Evolutionary conservation across 2,113 vertebrate genomes (phyloP).

Genomic region (Falco punctatus): DNA sequence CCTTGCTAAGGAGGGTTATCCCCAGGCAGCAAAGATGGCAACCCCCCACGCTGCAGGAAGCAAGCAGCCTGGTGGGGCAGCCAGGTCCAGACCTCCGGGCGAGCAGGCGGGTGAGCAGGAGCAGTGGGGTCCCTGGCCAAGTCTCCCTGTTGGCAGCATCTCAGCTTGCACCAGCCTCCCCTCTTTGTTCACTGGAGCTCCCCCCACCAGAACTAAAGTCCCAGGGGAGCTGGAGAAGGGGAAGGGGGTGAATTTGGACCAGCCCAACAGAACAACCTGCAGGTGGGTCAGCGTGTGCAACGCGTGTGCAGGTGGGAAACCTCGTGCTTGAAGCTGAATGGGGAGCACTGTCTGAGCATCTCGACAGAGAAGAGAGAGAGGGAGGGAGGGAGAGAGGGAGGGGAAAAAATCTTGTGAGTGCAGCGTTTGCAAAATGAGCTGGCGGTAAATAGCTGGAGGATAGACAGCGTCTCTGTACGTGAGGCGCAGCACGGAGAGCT

Average conservation of each 20-base stretch:
- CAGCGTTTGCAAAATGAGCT: conserved; percentile 70
- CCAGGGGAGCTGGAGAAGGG: background rate
- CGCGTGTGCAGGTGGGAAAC: background rate
- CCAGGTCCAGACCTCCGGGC: rapidly evolving
- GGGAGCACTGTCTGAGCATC: conserved; percentile 44
- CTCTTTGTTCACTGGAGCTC: conserved; percentile 13
- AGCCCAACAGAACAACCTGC: background rate
- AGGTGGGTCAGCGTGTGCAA: rapidly evolving
- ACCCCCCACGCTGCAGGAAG: background rate
- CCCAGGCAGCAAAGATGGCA: background rate
- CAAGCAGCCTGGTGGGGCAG: background rate
- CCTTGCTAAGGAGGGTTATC: background rate
- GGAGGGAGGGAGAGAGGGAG: background rate
- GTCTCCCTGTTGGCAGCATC: background rate
- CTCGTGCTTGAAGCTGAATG: background rate
- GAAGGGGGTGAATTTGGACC: background rate
- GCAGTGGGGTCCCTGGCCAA: background rate
- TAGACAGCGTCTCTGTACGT: conserved; percentile 67
- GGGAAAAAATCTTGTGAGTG: conserved; percentile 28
- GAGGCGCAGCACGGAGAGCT: conserved; percentile 66
- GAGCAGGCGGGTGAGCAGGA: background rate
- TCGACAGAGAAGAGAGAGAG: background rate
- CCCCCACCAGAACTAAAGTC: background rate
- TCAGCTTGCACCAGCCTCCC: conserved; percentile 11
- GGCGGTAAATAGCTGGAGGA: conserved; percentile 72